Base-by-base conservation (phyloP, 2,113 vertebrate genomes). In the Noturus placidus region DNA sequence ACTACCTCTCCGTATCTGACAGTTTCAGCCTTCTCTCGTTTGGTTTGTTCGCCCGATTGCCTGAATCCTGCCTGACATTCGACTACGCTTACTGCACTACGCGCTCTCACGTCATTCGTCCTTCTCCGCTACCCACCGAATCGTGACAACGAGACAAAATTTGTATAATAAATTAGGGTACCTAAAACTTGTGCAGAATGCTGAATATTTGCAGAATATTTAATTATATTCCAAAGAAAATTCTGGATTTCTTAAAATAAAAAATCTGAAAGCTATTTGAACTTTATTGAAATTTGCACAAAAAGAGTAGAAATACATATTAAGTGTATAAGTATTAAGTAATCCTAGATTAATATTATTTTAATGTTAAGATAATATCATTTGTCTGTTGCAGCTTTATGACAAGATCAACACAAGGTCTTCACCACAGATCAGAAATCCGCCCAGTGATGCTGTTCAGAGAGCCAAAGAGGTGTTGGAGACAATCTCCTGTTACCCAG, bases 321-420 rank as follows among this genome's bases (percentile, higher is more conserved):
- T 19, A 70, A 25, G 11, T 27, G 2, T 77, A 42, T 42, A 42
- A 42, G 42, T 46, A 42, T 5, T 42, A 78, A 50, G 13, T n/a
- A n/a, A 78, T 52, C 27, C 52, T 54, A 52, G 27, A 72, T 77
- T 25, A 52, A 77, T 46, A 27, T 4, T 50, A 9, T 78, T 30
- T 54, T 17, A 22, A 3, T 38, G 11, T 27, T 15, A 27, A 35
- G 9, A 61, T 61, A 13, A 80, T 27, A 7, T 42, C 2, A 61
- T 72, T 15, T 63, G n/a, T 91, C 56, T 91, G 50, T 96, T 96
- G 92, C 94, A 99, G 98, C 97, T 99, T 88, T 99, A 99, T 91
- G 98, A 99, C 95, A 99, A 99, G 96, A 99, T 99, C 95, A 99
- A 99, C 95, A 99, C 97, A 91, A 98, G 97, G 94, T 98, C 98